Evolutionary conservation across 1,140 invertebrate species (phyloP).

Genomic region (Chlorops oryzae): DNA sequence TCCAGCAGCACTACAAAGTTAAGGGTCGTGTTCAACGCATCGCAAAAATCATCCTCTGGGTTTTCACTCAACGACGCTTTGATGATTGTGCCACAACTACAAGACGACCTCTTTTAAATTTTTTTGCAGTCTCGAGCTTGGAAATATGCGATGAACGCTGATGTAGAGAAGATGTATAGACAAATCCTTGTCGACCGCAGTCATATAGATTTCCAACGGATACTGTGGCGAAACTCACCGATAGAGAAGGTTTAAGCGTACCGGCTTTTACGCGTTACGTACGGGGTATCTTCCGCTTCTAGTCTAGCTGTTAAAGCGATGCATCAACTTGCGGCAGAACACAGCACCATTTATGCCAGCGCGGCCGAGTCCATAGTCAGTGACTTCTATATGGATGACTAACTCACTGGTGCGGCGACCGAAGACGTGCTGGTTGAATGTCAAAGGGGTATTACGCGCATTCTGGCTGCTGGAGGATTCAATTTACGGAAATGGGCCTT

Average conservation of each 20-base stretch:
- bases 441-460: too few relatives aligned
- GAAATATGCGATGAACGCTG: slow-evolving; percentile 16
- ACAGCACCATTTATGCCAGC: too few relatives aligned
- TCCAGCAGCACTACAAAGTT: slow-evolving; percentile 21
- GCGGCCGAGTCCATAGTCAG: slow-evolving; percentile 19
- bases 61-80: too few relatives aligned
- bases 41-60: too few relatives aligned
- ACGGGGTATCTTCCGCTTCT: slow-evolving; percentile 35
- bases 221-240: slow-evolving; percentile 37
- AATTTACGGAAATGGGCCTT: too few relatives aligned
- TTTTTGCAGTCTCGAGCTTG: slow-evolving; percentile 19
- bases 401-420: too few relatives aligned
- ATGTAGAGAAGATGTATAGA: slow-evolving; percentile 22
- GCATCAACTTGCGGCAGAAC: too few relatives aligned
- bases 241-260: slow-evolving; percentile 10
- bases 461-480: too few relatives aligned
- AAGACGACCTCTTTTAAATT: background rate
- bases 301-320: slow-evolving; percentile 34
- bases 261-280: slow-evolving; percentile 24
- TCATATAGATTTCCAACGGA: slow-evolving; percentile 26
- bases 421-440: too few relatives aligned
- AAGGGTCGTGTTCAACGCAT: slow-evolving; percentile 15
- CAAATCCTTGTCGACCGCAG: slow-evolving; percentile 16
- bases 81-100: background rate
- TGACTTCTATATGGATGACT: background rate